phyloP scores from a whole-genome alignment of 2,113 vertebrate genomes.

The Desmodus rotundus region DNA sequence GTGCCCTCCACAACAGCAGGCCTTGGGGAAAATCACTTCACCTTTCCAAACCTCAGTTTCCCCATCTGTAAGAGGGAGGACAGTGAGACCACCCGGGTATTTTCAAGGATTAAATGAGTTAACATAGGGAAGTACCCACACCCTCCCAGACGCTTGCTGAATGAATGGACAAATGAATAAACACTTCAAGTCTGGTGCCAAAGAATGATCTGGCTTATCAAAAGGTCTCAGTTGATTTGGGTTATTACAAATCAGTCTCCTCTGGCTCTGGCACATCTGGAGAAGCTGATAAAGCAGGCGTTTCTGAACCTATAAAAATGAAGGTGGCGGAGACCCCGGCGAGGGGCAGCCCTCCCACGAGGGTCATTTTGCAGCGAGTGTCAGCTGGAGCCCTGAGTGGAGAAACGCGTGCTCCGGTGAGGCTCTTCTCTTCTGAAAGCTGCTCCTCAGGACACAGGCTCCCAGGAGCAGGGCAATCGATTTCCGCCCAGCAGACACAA shows the following conservation, averaged over 20 bases:
- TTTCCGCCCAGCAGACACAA: neutral
- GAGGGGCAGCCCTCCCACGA: neutral
- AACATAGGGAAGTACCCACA: too few relatives aligned
- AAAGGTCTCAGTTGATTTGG: neutral
- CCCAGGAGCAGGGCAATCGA: neutral
- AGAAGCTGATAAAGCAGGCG: neutral
- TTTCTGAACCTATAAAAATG: neutral
- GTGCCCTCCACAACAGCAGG: neutral
- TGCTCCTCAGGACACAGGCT: neutral
- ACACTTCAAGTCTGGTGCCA: neutral
- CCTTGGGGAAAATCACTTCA: neutral
- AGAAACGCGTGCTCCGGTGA: fast-evolving
- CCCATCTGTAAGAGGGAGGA: neutral
- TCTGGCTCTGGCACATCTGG: neutral
- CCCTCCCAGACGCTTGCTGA: neutral
- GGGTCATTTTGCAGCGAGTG: neutral
- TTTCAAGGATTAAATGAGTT: neutral
- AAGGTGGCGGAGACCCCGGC: fast-evolving
- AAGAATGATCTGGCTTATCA: neutral
- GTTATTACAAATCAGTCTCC: neutral
- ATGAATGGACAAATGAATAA: neutral
- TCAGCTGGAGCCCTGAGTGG: neutral
- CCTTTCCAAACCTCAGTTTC: neutral
- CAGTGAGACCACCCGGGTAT: neutral
- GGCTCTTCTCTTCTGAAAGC: neutral